A percentile compares a stretch with the other conserved stretches of the same genome.
These are phyloP conservation scores for Momotus momota DNA, from an alignment of 2,797 vertebrate species.

Conservation along the genomic window DNA sequence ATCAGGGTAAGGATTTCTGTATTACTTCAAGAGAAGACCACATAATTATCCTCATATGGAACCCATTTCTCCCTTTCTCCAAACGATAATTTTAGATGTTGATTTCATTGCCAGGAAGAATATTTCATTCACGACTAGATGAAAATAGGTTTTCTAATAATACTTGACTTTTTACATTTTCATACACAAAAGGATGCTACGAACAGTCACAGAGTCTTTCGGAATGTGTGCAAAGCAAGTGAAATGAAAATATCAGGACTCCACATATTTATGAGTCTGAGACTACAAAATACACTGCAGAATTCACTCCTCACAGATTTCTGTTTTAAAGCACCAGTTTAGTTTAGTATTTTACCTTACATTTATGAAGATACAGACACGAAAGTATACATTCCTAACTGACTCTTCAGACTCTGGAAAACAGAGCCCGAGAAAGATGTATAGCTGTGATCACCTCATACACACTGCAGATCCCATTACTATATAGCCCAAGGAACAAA, in stretches of 20 bases:
- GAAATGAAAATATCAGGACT: not conserved
- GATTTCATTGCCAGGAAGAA: slow-evolving; percentile 17
- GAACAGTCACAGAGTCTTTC: not conserved
- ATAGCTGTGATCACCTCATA: not conserved
- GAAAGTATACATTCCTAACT: not conserved
- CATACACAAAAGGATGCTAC: not conserved
- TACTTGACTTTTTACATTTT: not conserved
- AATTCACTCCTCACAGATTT: not conserved
- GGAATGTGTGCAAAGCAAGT: not conserved
- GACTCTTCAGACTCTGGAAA: not conserved
- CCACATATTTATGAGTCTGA: not conserved
- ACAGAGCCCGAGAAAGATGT: not conserved
- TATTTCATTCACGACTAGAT: not conserved
- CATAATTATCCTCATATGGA: slow-evolving; percentile 45
- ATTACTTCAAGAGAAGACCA: slow-evolving; percentile 37
- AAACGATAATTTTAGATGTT: slow-evolving; percentile 31
- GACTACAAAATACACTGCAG: not conserved
- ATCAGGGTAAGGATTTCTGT: slow-evolving; percentile 40
- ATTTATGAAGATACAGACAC: not conserved
- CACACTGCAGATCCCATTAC: not conserved
- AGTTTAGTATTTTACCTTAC: not conserved
- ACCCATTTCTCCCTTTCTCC: not conserved
- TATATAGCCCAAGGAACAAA: not conserved
- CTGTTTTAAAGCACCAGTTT: not conserved
- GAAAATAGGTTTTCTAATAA: slow-evolving; percentile 26